A percentile compares a stretch with the other conserved stretches of the same genome.
phyloP scores from a whole-genome alignment of 2,113 vertebrate genomes.

The Saimiri boliviensis region DNA sequence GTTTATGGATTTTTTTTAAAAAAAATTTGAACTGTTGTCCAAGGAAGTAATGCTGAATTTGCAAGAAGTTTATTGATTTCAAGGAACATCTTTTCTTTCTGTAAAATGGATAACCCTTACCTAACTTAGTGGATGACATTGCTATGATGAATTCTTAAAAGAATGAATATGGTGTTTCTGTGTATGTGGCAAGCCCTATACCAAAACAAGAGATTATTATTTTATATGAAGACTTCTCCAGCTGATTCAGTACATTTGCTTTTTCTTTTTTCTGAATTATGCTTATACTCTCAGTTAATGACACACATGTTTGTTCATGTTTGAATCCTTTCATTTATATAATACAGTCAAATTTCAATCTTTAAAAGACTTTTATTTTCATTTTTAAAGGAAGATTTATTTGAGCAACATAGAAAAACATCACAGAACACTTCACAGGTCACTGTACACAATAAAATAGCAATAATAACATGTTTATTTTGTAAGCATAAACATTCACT shows the following conservation, averaged over 20 bases:
- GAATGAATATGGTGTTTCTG: neutral
- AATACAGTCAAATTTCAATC: neutral
- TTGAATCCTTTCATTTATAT: neutral
- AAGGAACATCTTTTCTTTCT: neutral
- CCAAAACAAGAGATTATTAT: neutral
- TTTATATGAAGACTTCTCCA: neutral
- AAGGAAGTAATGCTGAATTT: neutral
- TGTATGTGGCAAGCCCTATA: neutral
- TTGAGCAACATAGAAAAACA: no score
- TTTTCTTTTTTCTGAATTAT: neutral
- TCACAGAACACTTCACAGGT: no score
- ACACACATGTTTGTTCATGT: neutral
- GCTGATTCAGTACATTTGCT: neutral
- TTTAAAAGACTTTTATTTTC: no score
- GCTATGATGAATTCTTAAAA: neutral
- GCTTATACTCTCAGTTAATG: neutral
- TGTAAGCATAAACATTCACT: no score
- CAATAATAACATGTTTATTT: no score
- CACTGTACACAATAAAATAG: no score
- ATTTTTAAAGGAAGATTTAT: no score
- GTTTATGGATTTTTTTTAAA: neutral
- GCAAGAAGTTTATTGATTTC: neutral
- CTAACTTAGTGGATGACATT: neutral
- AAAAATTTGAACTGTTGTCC: neutral
- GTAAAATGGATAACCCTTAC: neutral